phyloP scores from a whole-genome alignment of 2,888 invertebrate species.

The Erannis defoliaria region DNA sequence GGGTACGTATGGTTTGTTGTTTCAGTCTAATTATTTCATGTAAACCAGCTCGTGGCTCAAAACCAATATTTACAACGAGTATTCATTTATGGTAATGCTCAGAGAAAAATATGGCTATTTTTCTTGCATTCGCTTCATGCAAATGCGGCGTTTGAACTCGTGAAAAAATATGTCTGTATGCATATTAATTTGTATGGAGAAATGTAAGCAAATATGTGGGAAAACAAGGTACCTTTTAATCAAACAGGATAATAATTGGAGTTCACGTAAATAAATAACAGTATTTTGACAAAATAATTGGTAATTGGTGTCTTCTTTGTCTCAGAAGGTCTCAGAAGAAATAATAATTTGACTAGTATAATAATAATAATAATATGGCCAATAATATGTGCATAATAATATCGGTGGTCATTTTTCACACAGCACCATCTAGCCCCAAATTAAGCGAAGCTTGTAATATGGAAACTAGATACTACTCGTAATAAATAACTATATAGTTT shows the following conservation, averaged over 20 bases:
- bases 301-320: neutral
- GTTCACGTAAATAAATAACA: neutral
- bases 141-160: conserved; percentile 20
- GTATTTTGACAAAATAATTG: neutral
- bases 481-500: no score
- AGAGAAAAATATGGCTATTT: conserved; percentile 12
- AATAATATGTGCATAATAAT: no score
- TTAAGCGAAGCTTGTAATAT: no score
- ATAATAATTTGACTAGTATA: no score
- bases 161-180: conserved; percentile 15
- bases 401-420: no score
- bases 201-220: conserved; percentile 22
- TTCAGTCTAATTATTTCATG: conserved; percentile 10
- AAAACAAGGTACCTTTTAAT: neutral
- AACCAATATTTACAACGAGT: conserved; percentile 3
- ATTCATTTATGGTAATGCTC: conserved; percentile 20
- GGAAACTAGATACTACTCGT: no score
- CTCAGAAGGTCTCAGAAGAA: no score
- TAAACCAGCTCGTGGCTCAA: conserved; percentile 4
- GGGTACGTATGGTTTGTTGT: neutral
- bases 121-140: conserved; percentile 8
- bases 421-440: no score
- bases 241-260: neutral
- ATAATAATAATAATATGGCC: no score
- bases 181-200: conserved; percentile 26